Base-by-base conservation (phyloP, 2,888 invertebrate species). In the Keiferia lycopersicella region DNA sequence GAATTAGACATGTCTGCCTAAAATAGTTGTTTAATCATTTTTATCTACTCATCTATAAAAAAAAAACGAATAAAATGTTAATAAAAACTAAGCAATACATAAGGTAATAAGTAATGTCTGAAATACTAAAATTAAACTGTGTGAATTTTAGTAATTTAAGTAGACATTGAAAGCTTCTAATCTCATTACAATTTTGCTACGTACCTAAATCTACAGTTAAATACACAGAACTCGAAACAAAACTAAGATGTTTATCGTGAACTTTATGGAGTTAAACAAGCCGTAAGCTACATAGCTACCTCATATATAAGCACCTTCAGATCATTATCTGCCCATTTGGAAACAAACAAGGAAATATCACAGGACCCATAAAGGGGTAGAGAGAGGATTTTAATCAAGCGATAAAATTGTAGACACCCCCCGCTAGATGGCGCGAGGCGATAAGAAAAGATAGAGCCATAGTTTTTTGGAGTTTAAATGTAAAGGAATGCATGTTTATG, bases 381-480 rank as follows among this genome's bases (percentile, higher is more conserved):
- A 77, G 73, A 56, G 77, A 78, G 83, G 88, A 88, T 89, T n/a
- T 86, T 87, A 85, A 88, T 88, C 83, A 84, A 75, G 80, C 80
- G 88, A 90, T 90, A 88, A 87, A 87, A 82, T 80, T 86, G 83
- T 83, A 77, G 75, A 74, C 79, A 76, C 72, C 67, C 77, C 68
- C 73, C 79, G 75, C 79, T 79, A 82, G 86, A 87, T 88, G 84
- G 82, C 85, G 81, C 74, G 76, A 63, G 60, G 26, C 68, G 87
- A 87, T 88, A 84, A 73, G 58, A 84, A 73, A 57, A 72, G 39
- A 20, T 58, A 10, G 7, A 41, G 38, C 61, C 38, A 62, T 61
- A 60, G 20, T 65, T 62, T 50, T 63, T 62, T 61, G 20, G 51
- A 56, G n/a, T 56, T 56, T 8, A 56, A 56, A 56, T 16, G 34